A percentile compares a stretch with the other conserved stretches of the same genome.
phyloP scores from a whole-genome alignment of 2,888 invertebrate genomes.

The Drosophila testacea region DNA sequence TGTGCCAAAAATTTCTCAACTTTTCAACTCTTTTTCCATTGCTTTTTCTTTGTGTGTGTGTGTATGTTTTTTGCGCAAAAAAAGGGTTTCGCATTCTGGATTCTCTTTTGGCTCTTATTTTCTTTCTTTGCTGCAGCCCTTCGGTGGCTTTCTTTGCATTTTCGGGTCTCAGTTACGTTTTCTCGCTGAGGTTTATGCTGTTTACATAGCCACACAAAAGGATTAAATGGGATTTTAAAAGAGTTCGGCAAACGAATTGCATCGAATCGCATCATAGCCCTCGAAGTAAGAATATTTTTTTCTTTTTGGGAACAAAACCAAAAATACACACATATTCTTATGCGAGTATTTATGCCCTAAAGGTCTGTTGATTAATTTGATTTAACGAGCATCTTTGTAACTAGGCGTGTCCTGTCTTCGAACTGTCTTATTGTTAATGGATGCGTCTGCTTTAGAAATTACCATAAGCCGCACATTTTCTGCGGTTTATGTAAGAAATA shows the following conservation, averaged over 20 bases:
- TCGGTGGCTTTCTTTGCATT: constrained; percentile 31
- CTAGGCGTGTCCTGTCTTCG: constrained; percentile 52
- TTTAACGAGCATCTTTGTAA: constrained; percentile 67
- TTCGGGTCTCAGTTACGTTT: constrained; percentile 27
- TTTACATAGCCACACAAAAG: constrained; percentile 78
- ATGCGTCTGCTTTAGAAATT: constrained; percentile 39
- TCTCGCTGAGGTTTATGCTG: constrained; percentile 60
- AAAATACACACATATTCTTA: constrained; percentile 7
- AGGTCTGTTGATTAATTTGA: constrained; percentile 70
- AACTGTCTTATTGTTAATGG: constrained; percentile 10
- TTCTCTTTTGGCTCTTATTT: constrained; percentile 4
- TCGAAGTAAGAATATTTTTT: constrained; percentile 14
- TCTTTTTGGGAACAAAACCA: constrained; percentile 3
- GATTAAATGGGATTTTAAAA: constrained; percentile 74
- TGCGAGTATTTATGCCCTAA: constrained; percentile 14
- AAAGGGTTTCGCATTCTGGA: constrained; percentile 28
- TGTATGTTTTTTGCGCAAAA: constrained; percentile 40
- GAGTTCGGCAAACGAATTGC: constrained; percentile 50
- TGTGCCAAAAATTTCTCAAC: constrained; percentile 58
- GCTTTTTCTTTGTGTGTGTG: constrained; percentile 27
- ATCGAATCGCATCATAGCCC: constrained; percentile 23
- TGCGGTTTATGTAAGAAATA: constrained; percentile 57
- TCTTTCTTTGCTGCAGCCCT: constrained; percentile 46
- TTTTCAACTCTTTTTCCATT: constrained; percentile 68
- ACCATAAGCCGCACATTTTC: constrained; percentile 74